Conservation (phyloP, 1,140 invertebrate genomes). For the Ladona fulva region DNA sequence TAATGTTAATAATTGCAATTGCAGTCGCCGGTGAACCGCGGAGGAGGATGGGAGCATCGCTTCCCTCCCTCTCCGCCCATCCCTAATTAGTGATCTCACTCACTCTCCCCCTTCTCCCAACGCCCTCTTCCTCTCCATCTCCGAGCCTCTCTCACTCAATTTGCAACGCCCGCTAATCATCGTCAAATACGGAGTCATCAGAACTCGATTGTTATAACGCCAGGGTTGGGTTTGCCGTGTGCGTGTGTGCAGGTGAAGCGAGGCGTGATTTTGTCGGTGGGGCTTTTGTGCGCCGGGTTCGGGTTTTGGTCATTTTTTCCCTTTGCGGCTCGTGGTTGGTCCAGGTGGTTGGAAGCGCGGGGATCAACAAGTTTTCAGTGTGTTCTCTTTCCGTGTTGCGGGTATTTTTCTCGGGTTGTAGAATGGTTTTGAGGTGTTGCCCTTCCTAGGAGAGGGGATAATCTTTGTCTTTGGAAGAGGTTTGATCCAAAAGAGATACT, state of each 20-base stretch:
- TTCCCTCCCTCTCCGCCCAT: not conserved
- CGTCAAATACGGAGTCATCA: constrained; percentile 8
- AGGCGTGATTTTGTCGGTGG: not conserved
- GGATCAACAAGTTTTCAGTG: too few species aligned
- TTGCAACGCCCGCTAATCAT: constrained; percentile 3
- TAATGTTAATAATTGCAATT: constrained; percentile 1
- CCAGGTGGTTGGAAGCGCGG: too few species aligned
- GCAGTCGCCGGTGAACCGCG: not conserved
- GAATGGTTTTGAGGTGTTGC: too few species aligned
- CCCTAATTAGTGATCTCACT: not conserved
- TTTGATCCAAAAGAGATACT: too few species aligned
- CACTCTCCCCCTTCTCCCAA: not conserved
- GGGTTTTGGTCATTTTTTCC: too few species aligned
- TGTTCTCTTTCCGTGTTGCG: too few species aligned
- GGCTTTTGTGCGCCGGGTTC: too few species aligned
- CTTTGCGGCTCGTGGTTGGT: too few species aligned
- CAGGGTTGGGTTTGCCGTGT: not conserved
- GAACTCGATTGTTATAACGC: not conserved
- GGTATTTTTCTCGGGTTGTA: too few species aligned
- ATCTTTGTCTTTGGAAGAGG: too few species aligned
- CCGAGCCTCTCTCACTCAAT: not conserved
- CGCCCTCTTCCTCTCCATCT: not conserved
- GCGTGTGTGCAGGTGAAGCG: not conserved
- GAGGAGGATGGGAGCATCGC: not conserved
- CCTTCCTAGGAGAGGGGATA: too few species aligned